Conservation (phyloP, 2,888 invertebrate species). For the Orthosia cruda region DNA sequence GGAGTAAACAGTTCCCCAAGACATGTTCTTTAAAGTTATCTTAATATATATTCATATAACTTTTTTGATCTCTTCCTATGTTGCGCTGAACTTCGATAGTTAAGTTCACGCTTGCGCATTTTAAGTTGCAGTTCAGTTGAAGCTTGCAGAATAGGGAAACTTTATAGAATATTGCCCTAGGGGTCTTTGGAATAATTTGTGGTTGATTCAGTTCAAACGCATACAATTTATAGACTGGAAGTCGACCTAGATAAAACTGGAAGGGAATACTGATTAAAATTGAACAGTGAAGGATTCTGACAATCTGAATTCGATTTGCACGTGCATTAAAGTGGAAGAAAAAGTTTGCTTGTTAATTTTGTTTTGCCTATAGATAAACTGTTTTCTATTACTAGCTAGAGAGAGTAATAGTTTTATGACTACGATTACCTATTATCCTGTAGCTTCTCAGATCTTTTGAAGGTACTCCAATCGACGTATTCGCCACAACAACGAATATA, state of each 20-base stretch:
- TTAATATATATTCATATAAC: constrained; percentile 53
- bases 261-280: neutral
- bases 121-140: constrained; percentile 44
- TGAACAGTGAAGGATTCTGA: neutral
- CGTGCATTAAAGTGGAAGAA: neutral
- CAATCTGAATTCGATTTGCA: neutral
- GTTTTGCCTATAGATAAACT: too few species aligned
- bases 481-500: too few species aligned
- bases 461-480: too few species aligned
- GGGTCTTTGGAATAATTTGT: constrained; percentile 9
- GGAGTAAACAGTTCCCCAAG: constrained; percentile 27
- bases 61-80: constrained; percentile 39
- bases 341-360: too few species aligned
- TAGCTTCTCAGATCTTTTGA: too few species aligned
- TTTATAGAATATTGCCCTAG: constrained; percentile 26
- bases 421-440: too few species aligned
- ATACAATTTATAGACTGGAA: neutral
- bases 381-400: too few species aligned
- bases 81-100: constrained; percentile 32
- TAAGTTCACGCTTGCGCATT: constrained; percentile 29
- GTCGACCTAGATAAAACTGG: constrained; percentile 21
- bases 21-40: constrained; percentile 26
- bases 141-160: constrained; percentile 42
- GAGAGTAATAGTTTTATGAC: too few species aligned
- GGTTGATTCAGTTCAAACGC: constrained; percentile 24